A percentile compares a stretch with the other conserved stretches of the same genome.
phyloP scores from a whole-genome alignment of 2,113 vertebrate species.

The Tachycineta bicolor region DNA sequence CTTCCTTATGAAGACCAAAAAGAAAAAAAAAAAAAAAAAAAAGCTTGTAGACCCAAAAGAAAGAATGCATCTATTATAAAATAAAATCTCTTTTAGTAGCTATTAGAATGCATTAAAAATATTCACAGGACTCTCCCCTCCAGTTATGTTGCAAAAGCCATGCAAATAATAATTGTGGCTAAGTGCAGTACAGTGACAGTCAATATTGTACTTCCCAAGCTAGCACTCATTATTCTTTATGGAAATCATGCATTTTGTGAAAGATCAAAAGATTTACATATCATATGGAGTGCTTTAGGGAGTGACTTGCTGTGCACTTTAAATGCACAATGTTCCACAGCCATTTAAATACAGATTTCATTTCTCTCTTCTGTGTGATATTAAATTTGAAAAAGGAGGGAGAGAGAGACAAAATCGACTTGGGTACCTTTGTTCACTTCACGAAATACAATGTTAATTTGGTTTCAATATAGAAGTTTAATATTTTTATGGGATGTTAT shows the following conservation, averaged over 20 bases:
- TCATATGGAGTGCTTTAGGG: conserved; percentile 82
- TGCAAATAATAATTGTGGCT: conserved; percentile 78
- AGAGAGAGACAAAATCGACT: conserved; percentile 55
- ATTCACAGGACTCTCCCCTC: conserved; percentile 72
- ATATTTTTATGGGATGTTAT: conserved; percentile 61
- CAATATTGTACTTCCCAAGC: conserved; percentile 80
- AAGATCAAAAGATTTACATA: conserved; percentile 85
- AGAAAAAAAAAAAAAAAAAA: conserved; percentile 5
- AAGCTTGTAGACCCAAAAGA: conserved; percentile 58
- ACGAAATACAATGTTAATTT: conserved; percentile 70
- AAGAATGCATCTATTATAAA: conserved; percentile 71
- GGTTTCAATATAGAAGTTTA: conserved; percentile 59
- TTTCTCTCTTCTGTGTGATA: conserved; percentile 70
- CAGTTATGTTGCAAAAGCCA: conserved; percentile 74
- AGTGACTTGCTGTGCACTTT: conserved; percentile 81
- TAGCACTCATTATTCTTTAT: conserved; percentile 79
- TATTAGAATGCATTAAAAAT: conserved; percentile 73
- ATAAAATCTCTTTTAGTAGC: conserved; percentile 74
- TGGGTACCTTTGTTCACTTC: conserved; percentile 65
- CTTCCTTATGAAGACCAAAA: not conserved
- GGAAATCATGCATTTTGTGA: conserved; percentile 79
- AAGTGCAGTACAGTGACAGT: conserved; percentile 74
- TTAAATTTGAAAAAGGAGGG: conserved; percentile 47
- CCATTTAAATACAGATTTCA: conserved; percentile 77
- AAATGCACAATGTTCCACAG: conserved; percentile 74